phyloP scores from a whole-genome alignment of 2,888 invertebrate genomes.

The Nebria brevicollis region DNA sequence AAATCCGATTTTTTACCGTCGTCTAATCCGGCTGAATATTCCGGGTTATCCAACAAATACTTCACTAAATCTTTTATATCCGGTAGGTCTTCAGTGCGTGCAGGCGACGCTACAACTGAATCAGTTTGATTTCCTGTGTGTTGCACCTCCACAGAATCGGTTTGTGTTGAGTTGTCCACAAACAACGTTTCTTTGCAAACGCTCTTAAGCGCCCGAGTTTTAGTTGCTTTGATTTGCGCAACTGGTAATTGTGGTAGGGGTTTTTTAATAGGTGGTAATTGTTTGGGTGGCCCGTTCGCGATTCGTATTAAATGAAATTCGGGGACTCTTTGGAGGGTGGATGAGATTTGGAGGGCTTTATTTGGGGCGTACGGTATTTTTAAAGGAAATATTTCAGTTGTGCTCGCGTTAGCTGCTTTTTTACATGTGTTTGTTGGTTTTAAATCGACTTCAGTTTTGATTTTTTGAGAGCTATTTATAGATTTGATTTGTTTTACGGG shows the following conservation, averaged over 20 bases:
- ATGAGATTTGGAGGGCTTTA: not conserved
- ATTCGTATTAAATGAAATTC: not conserved
- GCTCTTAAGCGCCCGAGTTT: not conserved
- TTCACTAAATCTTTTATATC: conserved; percentile 34
- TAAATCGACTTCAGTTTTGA: no score
- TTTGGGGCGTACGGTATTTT: not conserved
- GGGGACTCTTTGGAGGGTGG: not conserved
- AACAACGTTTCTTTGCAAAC: not conserved
- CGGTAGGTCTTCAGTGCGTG: conserved; percentile 7
- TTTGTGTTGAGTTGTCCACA: conserved; percentile 28
- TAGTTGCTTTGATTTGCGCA: not conserved
- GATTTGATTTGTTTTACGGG: no score
- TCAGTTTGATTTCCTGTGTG: conserved; percentile 8
- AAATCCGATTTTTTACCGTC: conserved; percentile 29
- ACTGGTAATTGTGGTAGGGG: no score
- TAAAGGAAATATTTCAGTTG: not conserved
- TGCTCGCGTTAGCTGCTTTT: not conserved
- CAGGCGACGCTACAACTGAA: not conserved
- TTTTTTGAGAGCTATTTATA: no score
- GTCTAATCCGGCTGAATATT: conserved; percentile 30
- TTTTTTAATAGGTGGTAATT: not conserved
- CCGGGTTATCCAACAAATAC: conserved; percentile 29
- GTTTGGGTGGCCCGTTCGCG: not conserved
- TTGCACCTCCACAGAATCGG: not conserved
- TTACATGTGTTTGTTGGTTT: not conserved